A percentile compares a stretch with the other conserved stretches of the same genome.
Conservation (phyloP, 2,797 vertebrate species). For the Acanthurus leucopareius region DNA sequence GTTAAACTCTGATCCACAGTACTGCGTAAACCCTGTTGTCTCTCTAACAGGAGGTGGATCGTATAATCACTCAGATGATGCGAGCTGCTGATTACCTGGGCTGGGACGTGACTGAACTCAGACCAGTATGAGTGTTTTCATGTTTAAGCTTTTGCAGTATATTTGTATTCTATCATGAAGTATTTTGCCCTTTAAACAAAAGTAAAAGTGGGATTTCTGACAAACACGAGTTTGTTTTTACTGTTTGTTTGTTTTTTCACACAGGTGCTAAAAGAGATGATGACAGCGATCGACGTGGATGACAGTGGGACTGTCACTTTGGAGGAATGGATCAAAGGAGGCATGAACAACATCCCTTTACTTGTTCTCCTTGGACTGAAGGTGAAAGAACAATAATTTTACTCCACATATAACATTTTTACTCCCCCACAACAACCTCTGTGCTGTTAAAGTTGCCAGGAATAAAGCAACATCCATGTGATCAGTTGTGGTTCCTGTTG, state of each 20-base stretch:
- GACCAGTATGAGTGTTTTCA: slow-evolving; percentile 82
- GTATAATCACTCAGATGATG: slow-evolving; percentile 95
- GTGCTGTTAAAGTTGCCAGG: neutral
- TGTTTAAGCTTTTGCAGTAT: neutral
- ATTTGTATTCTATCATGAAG: neutral
- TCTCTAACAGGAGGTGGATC: slow-evolving; percentile 90
- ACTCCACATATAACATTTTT: neutral
- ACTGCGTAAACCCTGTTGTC: slow-evolving; percentile 21
- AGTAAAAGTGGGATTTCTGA: neutral
- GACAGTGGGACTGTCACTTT: slow-evolving; percentile 90
- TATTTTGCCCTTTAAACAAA: neutral
- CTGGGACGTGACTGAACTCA: slow-evolving; percentile 94
- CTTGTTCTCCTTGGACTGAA: slow-evolving; percentile 94
- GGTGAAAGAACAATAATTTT: slow-evolving; percentile 58
- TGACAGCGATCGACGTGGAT: slow-evolving; percentile 92
- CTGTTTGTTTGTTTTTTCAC: neutral
- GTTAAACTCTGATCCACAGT: neutral
- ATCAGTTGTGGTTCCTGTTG: neutral
- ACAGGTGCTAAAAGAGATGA: slow-evolving; percentile 94
- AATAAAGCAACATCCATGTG: neutral
- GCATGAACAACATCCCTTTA: slow-evolving; percentile 91
- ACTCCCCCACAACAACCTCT: neutral
- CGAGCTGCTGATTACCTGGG: slow-evolving; percentile 93
- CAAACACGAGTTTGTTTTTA: neutral
- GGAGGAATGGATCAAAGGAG: slow-evolving; percentile 93